A percentile compares a stretch with the other conserved stretches of the same genome.
phyloP scores from a whole-genome alignment of 2,113 vertebrate species.

The Cnemophilus loriae region DNA sequence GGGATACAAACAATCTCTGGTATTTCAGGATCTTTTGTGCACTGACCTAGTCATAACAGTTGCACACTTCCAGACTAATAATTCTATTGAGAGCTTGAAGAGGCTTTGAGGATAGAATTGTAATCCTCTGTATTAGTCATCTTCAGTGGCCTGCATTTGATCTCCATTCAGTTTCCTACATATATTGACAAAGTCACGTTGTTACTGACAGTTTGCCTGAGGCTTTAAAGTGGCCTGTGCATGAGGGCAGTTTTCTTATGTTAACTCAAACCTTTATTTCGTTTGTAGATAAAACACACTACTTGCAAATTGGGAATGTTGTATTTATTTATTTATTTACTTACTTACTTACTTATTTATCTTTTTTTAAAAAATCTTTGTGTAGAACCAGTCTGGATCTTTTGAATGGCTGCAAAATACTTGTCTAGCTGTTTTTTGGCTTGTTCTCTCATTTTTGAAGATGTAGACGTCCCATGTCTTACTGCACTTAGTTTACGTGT shows the following conservation, averaged over 20 bases:
- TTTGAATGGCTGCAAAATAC: not conserved
- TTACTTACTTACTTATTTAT: not conserved
- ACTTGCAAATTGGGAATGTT: not conserved
- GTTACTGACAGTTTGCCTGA: not conserved
- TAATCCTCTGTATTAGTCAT: not conserved
- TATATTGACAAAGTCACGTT: not conserved
- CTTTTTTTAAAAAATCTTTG: not conserved
- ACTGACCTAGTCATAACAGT: slow-evolving; percentile 36
- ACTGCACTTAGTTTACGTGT: not conserved
- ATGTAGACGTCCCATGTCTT: not conserved
- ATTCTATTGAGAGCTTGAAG: not conserved
- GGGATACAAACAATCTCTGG: slow-evolving; percentile 1
- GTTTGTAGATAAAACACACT: not conserved
- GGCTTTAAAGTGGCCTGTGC: not conserved
- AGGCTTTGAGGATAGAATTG: slow-evolving; percentile 14
- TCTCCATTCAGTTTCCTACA: not conserved
- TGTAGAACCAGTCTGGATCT: not conserved
- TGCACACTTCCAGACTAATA: slow-evolving; percentile 21
- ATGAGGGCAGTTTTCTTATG: not conserved
- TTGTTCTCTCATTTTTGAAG: not conserved
- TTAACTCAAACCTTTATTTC: not conserved
- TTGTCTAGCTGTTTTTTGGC: not conserved
- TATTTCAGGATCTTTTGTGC: slow-evolving; percentile 36
- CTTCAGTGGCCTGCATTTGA: not conserved
- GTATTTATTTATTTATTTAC: not conserved